Evolutionary conservation across 2,797 vertebrate species (phyloP).

Genomic region (Halcyon badia): DNA sequence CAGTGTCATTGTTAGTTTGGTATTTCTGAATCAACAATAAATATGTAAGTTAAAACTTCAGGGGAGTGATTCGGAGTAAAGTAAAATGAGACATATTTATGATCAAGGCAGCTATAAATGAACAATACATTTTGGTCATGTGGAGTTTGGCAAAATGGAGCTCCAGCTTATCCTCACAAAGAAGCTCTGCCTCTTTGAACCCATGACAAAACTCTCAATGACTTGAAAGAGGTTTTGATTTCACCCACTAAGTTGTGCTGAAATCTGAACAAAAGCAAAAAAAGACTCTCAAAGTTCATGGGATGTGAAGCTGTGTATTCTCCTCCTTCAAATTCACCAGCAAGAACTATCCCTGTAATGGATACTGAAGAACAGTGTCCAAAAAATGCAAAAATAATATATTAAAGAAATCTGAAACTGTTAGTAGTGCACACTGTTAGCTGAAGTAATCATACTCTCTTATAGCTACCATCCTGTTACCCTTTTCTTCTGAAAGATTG

Average conservation of each 20-base stretch:
- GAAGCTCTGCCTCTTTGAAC: conserved; percentile 45
- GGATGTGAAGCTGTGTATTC: conserved; percentile 8
- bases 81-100: conserved; percentile 34
- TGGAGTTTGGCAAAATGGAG: conserved; percentile 45
- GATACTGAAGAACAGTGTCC: not conserved
- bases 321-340: conserved; percentile 23
- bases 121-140: conserved; percentile 43
- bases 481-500: not conserved
- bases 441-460: not conserved
- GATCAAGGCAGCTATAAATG: conserved; percentile 32
- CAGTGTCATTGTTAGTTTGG: not conserved
- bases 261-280: conserved; percentile 52
- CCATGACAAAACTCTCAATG: conserved; percentile 42
- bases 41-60: conserved; percentile 29
- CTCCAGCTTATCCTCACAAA: conserved; percentile 37
- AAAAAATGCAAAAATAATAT: not conserved
- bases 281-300: not conserved
- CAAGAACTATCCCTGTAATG: not conserved
- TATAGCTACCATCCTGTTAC: not conserved
- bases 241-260: conserved; percentile 35
- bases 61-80: conserved; percentile 6
- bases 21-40: conserved; percentile 49
- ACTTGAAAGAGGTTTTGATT: conserved; percentile 44
- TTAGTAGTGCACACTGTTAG: not conserved
- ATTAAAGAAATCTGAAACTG: not conserved